Evolutionary conservation across 1,140 invertebrate genomes (phyloP), one percentile per base, ranked within the genome.

Genomic region (Drosophila subpulchrella): DNA sequence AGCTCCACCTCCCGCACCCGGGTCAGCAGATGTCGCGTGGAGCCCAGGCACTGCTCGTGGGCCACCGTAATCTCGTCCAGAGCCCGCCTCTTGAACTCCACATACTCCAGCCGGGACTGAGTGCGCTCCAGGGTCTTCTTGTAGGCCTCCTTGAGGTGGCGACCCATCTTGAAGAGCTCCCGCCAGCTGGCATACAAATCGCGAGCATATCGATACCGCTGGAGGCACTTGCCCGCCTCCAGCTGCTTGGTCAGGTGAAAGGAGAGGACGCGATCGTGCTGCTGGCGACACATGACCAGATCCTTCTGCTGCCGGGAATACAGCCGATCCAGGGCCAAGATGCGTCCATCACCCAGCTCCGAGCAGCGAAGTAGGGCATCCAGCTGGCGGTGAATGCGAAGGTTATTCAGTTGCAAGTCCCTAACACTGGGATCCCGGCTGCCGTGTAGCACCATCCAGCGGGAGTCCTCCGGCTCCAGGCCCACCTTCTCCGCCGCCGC

Each of bases 221-320:
- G 60, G 4, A 36, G 38, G 39, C 60, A 63, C n/a, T 54, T 63
- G 27, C 39, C 39, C 8, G 50, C 38, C 39, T 55, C 51, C 17
- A 27, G 39, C 3, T 63, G 48, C n/a, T 54, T 46, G 12, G 13
- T 10, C 5, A 63, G 30, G 17, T 34, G 51, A 6, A 44, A 34
- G 15, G 60, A 63, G 2, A 24, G 12, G 3, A 55, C 34, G 2
- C 17, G 30, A 4, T 55, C 41, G 30, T 55, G 51, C 15, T 34
- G 8, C 30, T 51, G 27, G 4, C 48, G 48, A 12, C 30, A 17
- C 4, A 3, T n/a, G n/a, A 32, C 2, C n/a, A 51, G 30, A 0
- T 6, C 6, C 6, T 11, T 8, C 27, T 4, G 34, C 1, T 51
- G 48, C n/a, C 30, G 10, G 0, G 8, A 2, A 2, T 34, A 32